Conservation (phyloP, 2,888 invertebrate genomes). For the Napeogenes sylphis region DNA sequence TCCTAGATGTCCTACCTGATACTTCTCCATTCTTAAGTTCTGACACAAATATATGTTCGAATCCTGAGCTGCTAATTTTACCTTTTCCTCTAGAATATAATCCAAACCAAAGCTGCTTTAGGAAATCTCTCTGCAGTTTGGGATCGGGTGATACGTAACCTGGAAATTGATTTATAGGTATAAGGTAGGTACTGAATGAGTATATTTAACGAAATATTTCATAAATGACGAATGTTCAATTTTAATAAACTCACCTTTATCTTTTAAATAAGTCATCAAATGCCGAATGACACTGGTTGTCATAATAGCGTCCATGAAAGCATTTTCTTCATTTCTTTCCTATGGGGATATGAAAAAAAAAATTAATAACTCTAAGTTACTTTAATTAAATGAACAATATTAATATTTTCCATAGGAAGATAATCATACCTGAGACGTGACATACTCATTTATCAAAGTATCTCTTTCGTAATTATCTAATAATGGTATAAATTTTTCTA, state of each 20-base stretch:
- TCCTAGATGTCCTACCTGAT: conserved; percentile 54
- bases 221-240: background rate
- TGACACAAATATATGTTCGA: conserved; percentile 94
- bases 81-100: conserved; percentile 89
- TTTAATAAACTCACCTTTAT: conserved; percentile 63
- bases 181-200: too few species aligned
- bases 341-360: conserved; percentile 39
- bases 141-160: conserved; percentile 81
- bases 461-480: conserved; percentile 92
- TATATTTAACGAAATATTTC: too few species aligned
- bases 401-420: too few species aligned
- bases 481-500: conserved; percentile 83
- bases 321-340: conserved; percentile 87
- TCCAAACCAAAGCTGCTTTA: conserved; percentile 87
- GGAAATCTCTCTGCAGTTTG: conserved; percentile 83
- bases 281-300: conserved; percentile 85
- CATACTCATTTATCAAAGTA: conserved; percentile 84
- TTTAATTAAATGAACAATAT: too few species aligned
- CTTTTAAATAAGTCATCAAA: conserved; percentile 82
- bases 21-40: conserved; percentile 89
- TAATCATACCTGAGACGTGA: conserved; percentile 78
- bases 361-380: too few species aligned
- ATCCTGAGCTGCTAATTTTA: conserved; percentile 90
- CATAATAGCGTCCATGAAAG: conserved; percentile 87
- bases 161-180: conserved; percentile 40